phyloP scores from a whole-genome alignment of 2,888 invertebrate species.

The Augochlorella aurata region DNA sequence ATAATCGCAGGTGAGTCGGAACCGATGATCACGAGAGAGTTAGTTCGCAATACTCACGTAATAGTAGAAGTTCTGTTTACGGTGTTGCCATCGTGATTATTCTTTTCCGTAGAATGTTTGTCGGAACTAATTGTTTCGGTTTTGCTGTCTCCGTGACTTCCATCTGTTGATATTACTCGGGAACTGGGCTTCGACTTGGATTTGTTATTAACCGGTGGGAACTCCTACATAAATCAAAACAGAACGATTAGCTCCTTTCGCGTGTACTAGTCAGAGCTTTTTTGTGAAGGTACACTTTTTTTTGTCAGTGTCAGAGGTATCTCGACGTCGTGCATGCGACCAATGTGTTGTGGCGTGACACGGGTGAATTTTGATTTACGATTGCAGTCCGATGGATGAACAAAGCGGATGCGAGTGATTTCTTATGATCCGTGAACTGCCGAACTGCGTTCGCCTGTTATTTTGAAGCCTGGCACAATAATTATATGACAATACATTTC shows the following conservation, averaged over 20 bases:
- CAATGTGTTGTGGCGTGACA: constrained; percentile 39
- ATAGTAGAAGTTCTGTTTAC: constrained; percentile 85
- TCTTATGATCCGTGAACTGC: not conserved
- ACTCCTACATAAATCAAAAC: constrained; percentile 83
- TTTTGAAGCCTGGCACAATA: not conserved
- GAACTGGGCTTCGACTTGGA: constrained; percentile 82
- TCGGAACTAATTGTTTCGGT: constrained; percentile 80
- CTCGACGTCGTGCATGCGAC: constrained; percentile 56
- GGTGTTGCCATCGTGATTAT: constrained; percentile 77
- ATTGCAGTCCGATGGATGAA: constrained; percentile 10
- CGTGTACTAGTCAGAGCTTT: not conserved
- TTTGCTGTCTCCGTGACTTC: constrained; percentile 80
- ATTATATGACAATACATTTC: not conserved
- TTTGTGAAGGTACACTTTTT: not conserved
- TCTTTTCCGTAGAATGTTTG: constrained; percentile 78
- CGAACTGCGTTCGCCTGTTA: constrained; percentile 17
- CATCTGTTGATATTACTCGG: constrained; percentile 80
- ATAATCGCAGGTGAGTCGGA: too few species aligned
- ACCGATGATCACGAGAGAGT: too few species aligned
- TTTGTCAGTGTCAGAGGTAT: not conserved
- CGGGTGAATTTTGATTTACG: constrained; percentile 10
- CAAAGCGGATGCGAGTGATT: constrained; percentile 29
- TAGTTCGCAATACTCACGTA: constrained; percentile 84
- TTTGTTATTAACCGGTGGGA: constrained; percentile 84
- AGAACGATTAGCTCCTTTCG: constrained; percentile 21